A percentile compares a stretch with the other conserved stretches of the same genome.
These are phyloP conservation scores for Lepidurus apus DNA, from an alignment of 1,140 invertebrate genomes.

Conservation along the genomic window DNA sequence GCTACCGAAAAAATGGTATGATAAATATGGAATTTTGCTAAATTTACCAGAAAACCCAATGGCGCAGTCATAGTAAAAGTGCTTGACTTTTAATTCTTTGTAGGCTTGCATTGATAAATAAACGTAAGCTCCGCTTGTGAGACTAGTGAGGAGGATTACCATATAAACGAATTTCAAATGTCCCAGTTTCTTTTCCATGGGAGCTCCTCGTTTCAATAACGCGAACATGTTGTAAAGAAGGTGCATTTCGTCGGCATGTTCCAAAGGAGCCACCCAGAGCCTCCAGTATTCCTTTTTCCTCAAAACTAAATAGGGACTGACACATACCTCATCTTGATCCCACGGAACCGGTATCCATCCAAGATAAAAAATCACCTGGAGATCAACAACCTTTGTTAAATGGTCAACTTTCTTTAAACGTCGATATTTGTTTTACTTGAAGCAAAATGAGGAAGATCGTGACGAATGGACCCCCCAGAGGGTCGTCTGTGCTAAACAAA, in stretches of 20 bases:
- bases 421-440: not conserved
- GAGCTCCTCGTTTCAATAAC: conserved; percentile 58
- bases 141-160: conserved; percentile 51
- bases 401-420: too few relatives aligned
- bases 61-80: conserved; percentile 52
- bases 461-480: not conserved
- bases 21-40: not conserved
- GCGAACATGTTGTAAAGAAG: conserved; percentile 70
- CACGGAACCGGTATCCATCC: conserved; percentile 52
- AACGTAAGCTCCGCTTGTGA: conserved; percentile 54
- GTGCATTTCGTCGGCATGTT: conserved; percentile 66
- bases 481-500: not conserved
- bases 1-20: not conserved
- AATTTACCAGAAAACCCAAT: conserved; percentile 60
- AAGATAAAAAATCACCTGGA: conserved; percentile 49
- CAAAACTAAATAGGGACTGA: conserved; percentile 54
- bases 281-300: conserved; percentile 53
- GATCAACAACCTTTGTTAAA: not conserved
- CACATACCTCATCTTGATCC: conserved; percentile 54
- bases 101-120: conserved; percentile 43
- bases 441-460: not conserved
- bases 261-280: conserved; percentile 56
- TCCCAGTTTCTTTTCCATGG: conserved; percentile 54
- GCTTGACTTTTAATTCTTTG: conserved; percentile 37
- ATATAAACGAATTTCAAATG: conserved; percentile 55